Evolutionary conservation across 2,888 invertebrate genomes (phyloP), one percentile per base, ranked within the genome.

Genomic region (Cosmopolites sordidus): DNA sequence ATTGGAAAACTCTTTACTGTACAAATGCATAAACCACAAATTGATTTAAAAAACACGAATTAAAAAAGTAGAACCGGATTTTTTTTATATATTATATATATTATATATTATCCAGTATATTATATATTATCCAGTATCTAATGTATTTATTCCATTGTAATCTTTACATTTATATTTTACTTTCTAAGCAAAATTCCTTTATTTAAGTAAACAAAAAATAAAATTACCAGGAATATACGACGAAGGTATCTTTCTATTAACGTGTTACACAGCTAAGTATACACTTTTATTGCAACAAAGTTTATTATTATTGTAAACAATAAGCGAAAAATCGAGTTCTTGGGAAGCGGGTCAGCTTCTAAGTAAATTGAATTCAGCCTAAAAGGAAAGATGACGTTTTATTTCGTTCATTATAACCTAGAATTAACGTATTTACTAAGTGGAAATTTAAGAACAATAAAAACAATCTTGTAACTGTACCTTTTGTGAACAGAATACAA

Each of bases 301-400:
- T 42, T 48, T 49, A 43, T 33, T 49, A 42, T 16, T 43, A 49
- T 49, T 18, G 16, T 42, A 49, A 43, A 49, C 33, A 43, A 49
- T 49, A 49, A 49, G 48, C 48, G 42, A 49, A 48, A 48, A 43
- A 30, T 17, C 43, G 30, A 40, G 38, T 49, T 49, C 48, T 43
- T 49, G 48, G 27, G 48, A 49, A 49, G 42, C 18, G 42, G 48
- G 48, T 33, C 43, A 43, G 37, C 37, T 33, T 33, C 33, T n/a
- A n/a, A 4, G 22, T 33, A 33, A 33, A 33, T 33, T n/a, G 3
- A n/a, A 33, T 6, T 5, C 33, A 12, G 33, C n/a, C 11, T 33
- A 33, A 33, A 33, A 33, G 22, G 33, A 33, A 9, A 33, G 3
- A 33, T 33, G 12, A 5, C 33, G 8, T 5, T n/a, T n/a, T 33